phyloP scores from a whole-genome alignment of 2,113 vertebrate species.

The Cyanoliseus patagonus region DNA sequence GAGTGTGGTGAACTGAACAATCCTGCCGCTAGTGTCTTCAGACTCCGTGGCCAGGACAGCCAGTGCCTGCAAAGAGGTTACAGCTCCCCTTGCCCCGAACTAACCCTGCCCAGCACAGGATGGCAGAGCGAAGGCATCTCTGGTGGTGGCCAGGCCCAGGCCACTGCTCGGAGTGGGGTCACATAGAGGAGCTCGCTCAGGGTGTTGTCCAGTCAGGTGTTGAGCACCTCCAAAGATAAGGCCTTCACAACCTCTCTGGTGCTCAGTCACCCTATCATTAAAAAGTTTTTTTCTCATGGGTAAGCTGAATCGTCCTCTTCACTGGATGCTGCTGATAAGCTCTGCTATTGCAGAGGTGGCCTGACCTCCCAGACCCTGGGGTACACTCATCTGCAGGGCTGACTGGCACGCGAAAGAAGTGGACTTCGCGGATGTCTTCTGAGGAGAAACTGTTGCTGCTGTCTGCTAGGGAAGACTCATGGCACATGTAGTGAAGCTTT shows the following conservation, averaged over 20 bases:
- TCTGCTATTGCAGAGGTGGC: background rate
- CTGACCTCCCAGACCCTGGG: background rate
- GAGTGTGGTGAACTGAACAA: background rate
- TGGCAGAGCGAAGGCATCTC: background rate
- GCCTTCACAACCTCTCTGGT: background rate
- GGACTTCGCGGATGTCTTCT: background rate
- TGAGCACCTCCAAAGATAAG: background rate
- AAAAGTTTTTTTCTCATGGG: background rate
- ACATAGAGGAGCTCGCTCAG: rapidly evolving
- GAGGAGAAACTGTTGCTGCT: background rate
- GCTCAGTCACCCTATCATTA: background rate
- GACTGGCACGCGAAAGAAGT: background rate
- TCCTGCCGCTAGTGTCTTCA: background rate
- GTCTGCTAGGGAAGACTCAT: background rate
- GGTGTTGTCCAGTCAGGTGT: background rate
- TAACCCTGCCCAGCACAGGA: background rate
- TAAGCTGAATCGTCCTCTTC: background rate
- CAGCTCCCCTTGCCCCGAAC: background rate
- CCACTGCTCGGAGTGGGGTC: background rate
- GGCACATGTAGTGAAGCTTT: rapidly evolving
- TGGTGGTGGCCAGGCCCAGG: background rate
- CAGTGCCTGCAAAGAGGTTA: background rate
- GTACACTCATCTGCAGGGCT: background rate
- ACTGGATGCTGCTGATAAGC: background rate
- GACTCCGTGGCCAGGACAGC: background rate